Percentiles rank a stretch among this genome's conserved stretches.
These are phyloP conservation scores for Pharmacophagus antenor DNA, from an alignment of 2,888 invertebrate genomes.

Conservation along the genomic window DNA sequence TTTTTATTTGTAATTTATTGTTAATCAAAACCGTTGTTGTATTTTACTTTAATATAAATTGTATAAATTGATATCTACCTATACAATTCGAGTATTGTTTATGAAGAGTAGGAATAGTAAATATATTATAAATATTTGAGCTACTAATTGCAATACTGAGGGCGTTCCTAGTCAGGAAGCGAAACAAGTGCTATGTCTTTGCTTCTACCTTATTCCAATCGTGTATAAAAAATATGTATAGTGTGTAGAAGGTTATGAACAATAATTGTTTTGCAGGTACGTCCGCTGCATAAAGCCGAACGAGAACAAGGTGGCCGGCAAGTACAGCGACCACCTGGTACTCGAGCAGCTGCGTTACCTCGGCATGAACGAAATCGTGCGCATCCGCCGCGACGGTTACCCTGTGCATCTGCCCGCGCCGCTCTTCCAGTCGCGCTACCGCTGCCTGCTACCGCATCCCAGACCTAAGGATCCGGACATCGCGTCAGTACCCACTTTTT, in stretches of 20 bases:
- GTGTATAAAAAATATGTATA: no score
- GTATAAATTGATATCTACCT: no score
- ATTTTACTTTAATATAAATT: no score
- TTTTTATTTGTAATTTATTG: no score
- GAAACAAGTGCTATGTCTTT: no score
- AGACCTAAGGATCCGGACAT: constrained; percentile 57
- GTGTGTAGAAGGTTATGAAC: neutral
- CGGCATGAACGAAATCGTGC: constrained; percentile 95
- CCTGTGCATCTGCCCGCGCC: constrained; percentile 91
- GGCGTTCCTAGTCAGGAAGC: no score
- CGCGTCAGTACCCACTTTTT: constrained; percentile 46
- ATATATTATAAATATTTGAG: no score
- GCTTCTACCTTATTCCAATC: no score
- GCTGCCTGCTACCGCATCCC: constrained; percentile 84
- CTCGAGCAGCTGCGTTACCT: constrained; percentile 93
- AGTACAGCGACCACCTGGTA: constrained; percentile 89
- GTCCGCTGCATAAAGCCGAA: constrained; percentile 97
- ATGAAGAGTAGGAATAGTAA: no score
- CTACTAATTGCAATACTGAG: no score
- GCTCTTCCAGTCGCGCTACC: constrained; percentile 88
- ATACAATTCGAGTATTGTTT: no score
- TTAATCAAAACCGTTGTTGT: no score
- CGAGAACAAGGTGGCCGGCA: constrained; percentile 88
- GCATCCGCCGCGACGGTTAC: constrained; percentile 93
- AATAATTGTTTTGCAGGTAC: constrained; percentile 81